These are phyloP conservation scores for Apocrypta bakeri DNA, from an alignment of 1,140 invertebrate genomes.

Conservation along the genomic window DNA sequence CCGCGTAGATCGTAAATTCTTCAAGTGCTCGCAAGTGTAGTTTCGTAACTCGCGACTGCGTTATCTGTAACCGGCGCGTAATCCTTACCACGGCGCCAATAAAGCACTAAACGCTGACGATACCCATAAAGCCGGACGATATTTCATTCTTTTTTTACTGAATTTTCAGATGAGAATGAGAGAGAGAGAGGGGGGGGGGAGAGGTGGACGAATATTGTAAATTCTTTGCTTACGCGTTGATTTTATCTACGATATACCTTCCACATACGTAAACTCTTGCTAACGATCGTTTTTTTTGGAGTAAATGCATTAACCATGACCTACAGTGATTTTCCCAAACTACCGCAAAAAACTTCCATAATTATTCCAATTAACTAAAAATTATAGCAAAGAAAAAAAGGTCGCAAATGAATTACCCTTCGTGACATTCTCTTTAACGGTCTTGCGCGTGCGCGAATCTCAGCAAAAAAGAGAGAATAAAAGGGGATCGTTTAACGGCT, in stretches of 20 bases:
- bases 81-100: constrained; percentile 26
- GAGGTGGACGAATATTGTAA: background rate
- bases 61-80: constrained; percentile 23
- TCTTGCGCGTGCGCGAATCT: background rate
- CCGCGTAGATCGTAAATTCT: constrained; percentile 21
- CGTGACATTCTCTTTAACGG: background rate
- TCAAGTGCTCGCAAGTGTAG: background rate
- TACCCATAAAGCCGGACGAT: constrained; percentile 34
- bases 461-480: background rate
- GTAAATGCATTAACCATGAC: too few relatives aligned
- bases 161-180: constrained; percentile 11
- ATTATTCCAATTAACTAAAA: background rate
- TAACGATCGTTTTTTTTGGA: too few relatives aligned
- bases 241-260: background rate
- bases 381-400: background rate
- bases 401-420: background rate
- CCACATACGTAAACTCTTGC: too few relatives aligned
- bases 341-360: background rate
- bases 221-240: background rate
- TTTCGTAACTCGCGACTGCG: constrained; percentile 29
- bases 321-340: background rate
- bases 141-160: constrained; percentile 18
- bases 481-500: constrained; percentile 1
- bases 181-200: too few relatives aligned
- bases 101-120: constrained; percentile 32